Percentiles rank a stretch among this genome's conserved stretches.
Conservation (phyloP, 1,140 invertebrate genomes). For the Nebria ingens region DNA sequence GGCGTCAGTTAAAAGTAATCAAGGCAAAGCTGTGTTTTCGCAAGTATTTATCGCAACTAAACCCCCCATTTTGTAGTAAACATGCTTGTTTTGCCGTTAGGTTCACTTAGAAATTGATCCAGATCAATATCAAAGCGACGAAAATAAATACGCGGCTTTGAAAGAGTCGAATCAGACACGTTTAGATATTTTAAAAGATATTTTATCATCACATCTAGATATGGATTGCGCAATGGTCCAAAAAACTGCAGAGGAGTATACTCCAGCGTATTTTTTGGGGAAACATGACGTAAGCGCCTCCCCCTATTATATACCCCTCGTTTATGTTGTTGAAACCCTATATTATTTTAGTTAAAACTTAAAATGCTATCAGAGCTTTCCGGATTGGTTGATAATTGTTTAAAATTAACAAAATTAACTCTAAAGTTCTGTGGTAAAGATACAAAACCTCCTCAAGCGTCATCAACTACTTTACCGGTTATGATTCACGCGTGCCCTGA, state of each 20-base stretch:
- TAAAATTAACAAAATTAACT: constrained; percentile 44
- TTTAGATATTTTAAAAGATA: constrained; percentile 65
- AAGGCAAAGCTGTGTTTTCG: constrained; percentile 69
- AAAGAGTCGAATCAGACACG: constrained; percentile 53
- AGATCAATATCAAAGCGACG: constrained; percentile 49
- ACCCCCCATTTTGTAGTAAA: constrained; percentile 2
- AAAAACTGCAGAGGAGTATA: constrained; percentile 39
- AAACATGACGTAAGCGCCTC: constrained; percentile 56
- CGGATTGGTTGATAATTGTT: constrained; percentile 40
- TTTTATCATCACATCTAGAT: constrained; percentile 56
- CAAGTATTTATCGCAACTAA: constrained; percentile 42
- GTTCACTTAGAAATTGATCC: constrained; percentile 56
- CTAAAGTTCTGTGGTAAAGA: constrained; percentile 53
- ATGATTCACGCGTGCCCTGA: constrained; percentile 65
- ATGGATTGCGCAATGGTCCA: constrained; percentile 47
- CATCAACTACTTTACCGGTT: constrained; percentile 52
- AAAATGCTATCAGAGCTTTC: constrained; percentile 47
- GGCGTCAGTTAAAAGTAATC: constrained; percentile 48
- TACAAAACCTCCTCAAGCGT: constrained; percentile 37
- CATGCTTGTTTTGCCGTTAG: constrained; percentile 28
- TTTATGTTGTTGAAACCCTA: too few species aligned
- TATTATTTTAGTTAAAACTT: constrained; percentile 48
- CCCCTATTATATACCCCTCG: too few species aligned
- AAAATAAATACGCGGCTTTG: constrained; percentile 48
- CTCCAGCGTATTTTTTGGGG: constrained; percentile 63